These are phyloP conservation scores for Philereme transversata DNA, from an alignment of 2,888 invertebrate species.

Conservation along the genomic window DNA sequence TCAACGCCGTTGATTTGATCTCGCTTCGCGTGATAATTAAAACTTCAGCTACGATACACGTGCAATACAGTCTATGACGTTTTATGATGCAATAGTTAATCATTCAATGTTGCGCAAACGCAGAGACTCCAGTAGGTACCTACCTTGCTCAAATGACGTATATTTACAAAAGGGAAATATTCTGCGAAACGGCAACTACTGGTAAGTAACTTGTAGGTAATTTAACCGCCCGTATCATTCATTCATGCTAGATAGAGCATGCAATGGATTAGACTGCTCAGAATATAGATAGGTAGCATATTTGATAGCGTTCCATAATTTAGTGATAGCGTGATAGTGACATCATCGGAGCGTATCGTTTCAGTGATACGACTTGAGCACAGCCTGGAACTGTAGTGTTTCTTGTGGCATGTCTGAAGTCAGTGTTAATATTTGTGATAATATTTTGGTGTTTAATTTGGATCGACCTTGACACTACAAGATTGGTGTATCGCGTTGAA, in stretches of 20 bases:
- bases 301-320: not conserved
- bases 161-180: constrained; percentile 12
- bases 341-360: constrained; percentile 20
- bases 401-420: not conserved
- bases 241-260: constrained; percentile 13
- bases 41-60: no score
- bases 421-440: constrained; percentile 28
- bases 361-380: constrained; percentile 7
- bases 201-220: constrained; percentile 4
- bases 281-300: no score
- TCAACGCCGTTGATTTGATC: no score
- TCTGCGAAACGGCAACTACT: constrained; percentile 2
- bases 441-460: constrained; percentile 25
- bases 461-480: constrained; percentile 29
- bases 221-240: not conserved
- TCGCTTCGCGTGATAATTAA: no score
- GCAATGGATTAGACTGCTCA: not conserved
- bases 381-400: not conserved
- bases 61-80: no score
- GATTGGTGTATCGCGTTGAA: constrained; percentile 23
- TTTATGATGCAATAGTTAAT: no score
- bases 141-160: not conserved
- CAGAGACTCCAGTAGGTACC: no score
- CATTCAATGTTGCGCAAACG: no score
- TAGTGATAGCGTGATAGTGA: constrained; percentile 21